Evolutionary conservation across 1,140 invertebrate species (phyloP).

Genomic region (Mamestra configurata): DNA sequence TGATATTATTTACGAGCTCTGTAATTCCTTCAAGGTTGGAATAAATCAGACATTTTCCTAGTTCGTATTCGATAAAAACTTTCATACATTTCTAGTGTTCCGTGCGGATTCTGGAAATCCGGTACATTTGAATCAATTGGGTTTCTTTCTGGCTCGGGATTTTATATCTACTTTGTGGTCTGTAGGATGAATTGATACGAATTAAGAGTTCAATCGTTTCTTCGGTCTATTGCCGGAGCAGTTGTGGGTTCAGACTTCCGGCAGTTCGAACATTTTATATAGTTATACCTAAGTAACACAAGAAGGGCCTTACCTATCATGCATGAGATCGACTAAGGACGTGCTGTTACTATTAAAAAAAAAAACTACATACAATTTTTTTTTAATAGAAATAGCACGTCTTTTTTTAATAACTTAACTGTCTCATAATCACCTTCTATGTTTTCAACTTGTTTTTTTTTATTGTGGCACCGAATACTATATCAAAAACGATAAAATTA

Average conservation of each 20-base stretch:
- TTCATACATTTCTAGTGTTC: constrained; percentile 40
- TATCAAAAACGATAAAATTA: too few relatives aligned
- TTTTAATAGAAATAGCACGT: too few relatives aligned
- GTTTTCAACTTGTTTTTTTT: too few relatives aligned
- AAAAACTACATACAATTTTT: too few relatives aligned
- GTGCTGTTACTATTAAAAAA: too few relatives aligned
- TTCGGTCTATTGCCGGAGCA: background rate
- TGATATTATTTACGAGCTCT: constrained; percentile 41
- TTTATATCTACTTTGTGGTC: constrained; percentile 33
- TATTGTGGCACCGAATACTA: too few relatives aligned
- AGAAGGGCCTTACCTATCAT: too few relatives aligned
- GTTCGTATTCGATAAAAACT: constrained; percentile 41
- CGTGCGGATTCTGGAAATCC: constrained; percentile 18
- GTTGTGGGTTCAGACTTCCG: background rate
- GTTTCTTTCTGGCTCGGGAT: constrained; percentile 18
- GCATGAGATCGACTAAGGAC: too few relatives aligned
- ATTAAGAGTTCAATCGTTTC: constrained; percentile 20
- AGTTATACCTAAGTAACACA: too few relatives aligned
- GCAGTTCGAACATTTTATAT: background rate
- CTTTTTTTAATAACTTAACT: too few relatives aligned
- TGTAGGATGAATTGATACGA: constrained; percentile 27
- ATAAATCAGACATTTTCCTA: constrained; percentile 38
- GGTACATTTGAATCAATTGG: constrained; percentile 37
- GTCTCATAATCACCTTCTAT: too few relatives aligned
- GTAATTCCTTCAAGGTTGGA: constrained; percentile 39